Evolutionary conservation across 2,888 invertebrate genomes (phyloP), one percentile per base, ranked within the genome.

Genomic region (Cheilosia impressa): DNA sequence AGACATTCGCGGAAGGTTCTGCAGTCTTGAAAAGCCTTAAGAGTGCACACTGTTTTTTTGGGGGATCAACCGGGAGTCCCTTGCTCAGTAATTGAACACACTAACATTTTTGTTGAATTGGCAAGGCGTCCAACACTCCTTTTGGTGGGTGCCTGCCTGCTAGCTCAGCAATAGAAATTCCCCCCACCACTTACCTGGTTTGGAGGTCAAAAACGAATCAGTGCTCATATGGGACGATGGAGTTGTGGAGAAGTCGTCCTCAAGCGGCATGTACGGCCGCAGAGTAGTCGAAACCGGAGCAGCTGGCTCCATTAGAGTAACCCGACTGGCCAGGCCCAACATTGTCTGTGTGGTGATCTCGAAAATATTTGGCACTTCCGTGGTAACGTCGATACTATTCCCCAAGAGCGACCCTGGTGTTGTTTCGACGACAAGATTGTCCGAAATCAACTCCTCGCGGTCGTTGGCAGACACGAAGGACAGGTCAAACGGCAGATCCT

Each of bases 291-390:
- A 85, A 60, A 91, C 76, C 77, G 92, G 89, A 87, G 92, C 91
- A 7, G 91, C 90, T 3, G 93, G 93, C 89, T 93, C 93, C 93
- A 93, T 93, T 0, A 93, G 88, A 0, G 93, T 93, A 0, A 92
- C 92, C 62, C 93, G 91, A 73, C 90, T 92, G 6, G 92, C 92
- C 84, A 92, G 82, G n/a, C 90, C 90, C 55, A 91, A 76, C 91
- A 92, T 91, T 2, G 92, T 92, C 77, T 91, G 92, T 1, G 91
- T 92, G 38, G 93, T 92, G 47, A 91, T 89, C 81, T 91, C 91
- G 0, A 90, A 88, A 55, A 90, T 90, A 43, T 90, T 90, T 2
- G 89, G 89, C 2, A 91, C 90, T 58, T 90, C 90, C 10, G 90
- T 90, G 9, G 91, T 90, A 10, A 89, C 52, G 17, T 84, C 69